Evolutionary conservation across 2,888 invertebrate species (phyloP), one percentile per base, ranked within the genome.

Genomic region (Phlogophora meticulosa): DNA sequence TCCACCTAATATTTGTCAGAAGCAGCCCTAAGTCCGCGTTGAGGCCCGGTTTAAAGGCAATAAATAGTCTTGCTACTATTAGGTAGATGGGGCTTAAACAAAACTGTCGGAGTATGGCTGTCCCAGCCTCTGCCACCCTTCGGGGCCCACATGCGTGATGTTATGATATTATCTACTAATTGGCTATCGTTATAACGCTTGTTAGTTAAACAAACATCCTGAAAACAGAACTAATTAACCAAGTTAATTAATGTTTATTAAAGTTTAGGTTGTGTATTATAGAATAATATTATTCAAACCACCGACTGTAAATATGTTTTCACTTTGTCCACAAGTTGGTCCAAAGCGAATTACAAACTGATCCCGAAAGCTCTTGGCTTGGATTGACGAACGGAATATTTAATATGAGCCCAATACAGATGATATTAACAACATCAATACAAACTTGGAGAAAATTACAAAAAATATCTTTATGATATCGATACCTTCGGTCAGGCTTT

Each of bases 311-410:
- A 69, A 75, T 69, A 52, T 46, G 34, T 43, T 57, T 51, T 48
- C 42, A 20, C 51, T 43, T 10, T 45, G 61, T 32, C n/a, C 22
- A 17, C 17, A 49, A 63, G n/a, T 53, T 38, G 38, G 13, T 62
- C 32, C 5, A 15, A 53, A 57, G 32, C 42, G 3, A 62, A 69
- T 63, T 43, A 56, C 13, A 20, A 61, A 76, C 15, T 38, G 15
- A 52, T 36, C 48, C 63, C 34, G 22, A 63, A 63, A 72, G 11
- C 48, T 42, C 22, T 53, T 7, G 5, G 48, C 7, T 36, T 15
- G 32, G 13, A 32, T 55, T 42, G 76, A 55, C 5, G 22, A 34
- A 36, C 28, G 17, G 52, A 76, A 63, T 76, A 69, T 68, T 72
- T 38, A 55, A 60, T 55, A 60, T 49, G 13, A 40, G 36, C n/a